These are phyloP conservation scores for Phortica okadai DNA, from an alignment of 2,888 invertebrate genomes.

Conservation along the genomic window DNA sequence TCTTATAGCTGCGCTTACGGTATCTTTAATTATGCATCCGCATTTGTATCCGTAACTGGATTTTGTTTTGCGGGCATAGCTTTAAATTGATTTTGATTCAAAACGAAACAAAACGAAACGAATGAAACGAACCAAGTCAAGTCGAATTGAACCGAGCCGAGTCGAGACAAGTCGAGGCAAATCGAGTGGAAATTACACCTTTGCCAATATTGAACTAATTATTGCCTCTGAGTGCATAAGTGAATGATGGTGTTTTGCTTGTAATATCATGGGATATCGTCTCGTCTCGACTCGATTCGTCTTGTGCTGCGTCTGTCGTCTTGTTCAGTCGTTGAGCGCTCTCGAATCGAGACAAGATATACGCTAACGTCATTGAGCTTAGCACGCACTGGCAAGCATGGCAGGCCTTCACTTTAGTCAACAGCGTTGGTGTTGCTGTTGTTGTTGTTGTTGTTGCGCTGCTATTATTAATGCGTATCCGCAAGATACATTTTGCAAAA, in stretches of 20 bases:
- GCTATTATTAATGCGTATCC: slow-evolving; percentile 28
- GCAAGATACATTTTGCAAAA: slow-evolving; percentile 21
- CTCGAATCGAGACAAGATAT: slow-evolving; percentile 5
- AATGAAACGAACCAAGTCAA: neutral
- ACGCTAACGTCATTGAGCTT: slow-evolving; percentile 4
- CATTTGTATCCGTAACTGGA: slow-evolving; percentile 30
- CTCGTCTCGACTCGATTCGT: neutral
- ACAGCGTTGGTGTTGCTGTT: slow-evolving; percentile 16
- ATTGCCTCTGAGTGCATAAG: neutral
- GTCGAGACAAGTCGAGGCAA: neutral
- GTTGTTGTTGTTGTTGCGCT: slow-evolving; percentile 22
- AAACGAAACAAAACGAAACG: neutral
- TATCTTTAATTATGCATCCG: slow-evolving; percentile 24
- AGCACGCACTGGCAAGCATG: slow-evolving; percentile 5
- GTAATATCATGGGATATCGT: neutral
- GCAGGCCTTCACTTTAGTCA: slow-evolving; percentile 16
- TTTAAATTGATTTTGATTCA: slow-evolving; percentile 33
- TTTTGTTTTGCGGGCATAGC: slow-evolving; percentile 16
- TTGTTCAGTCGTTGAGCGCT: neutral
- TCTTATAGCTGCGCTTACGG: slow-evolving; percentile 9
- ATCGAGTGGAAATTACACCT: neutral
- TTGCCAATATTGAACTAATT: slow-evolving; percentile 5
- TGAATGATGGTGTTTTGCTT: neutral
- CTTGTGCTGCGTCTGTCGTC: neutral
- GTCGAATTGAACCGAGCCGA: neutral